A percentile compares a stretch with the other conserved stretches of the same genome.
Conservation (phyloP, 2,113 vertebrate species). For the Elaphurus davidianus region DNA sequence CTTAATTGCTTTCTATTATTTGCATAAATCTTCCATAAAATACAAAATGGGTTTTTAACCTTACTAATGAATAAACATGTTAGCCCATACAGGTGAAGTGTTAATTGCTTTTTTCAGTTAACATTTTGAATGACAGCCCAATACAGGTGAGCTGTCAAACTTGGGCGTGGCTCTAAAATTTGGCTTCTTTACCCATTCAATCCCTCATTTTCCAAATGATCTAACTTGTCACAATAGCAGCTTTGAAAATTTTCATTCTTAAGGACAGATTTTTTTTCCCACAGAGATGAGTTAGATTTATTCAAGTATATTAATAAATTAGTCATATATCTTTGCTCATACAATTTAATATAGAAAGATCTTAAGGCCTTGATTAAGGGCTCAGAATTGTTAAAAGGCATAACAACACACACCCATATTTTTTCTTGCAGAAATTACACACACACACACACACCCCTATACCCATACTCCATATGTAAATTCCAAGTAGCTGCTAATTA, state of each 20-base stretch:
- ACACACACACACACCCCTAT: background rate
- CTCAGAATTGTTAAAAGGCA: background rate
- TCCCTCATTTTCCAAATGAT: slow-evolving; percentile 57
- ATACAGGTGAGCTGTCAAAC: slow-evolving; percentile 60
- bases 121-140: slow-evolving; percentile 68
- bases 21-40: slow-evolving; percentile 68
- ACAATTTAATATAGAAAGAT: background rate
- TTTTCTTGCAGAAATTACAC: background rate
- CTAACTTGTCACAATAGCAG: slow-evolving; percentile 59
- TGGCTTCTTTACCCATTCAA: slow-evolving; percentile 53
- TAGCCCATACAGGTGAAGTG: slow-evolving; percentile 60
- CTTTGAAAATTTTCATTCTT: slow-evolving; percentile 62
- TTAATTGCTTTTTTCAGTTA: slow-evolving; percentile 69
- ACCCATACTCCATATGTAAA: background rate
- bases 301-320: slow-evolving; percentile 37
- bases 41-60: slow-evolving; percentile 64
- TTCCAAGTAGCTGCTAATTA: background rate
- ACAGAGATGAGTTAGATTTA: slow-evolving; percentile 37
- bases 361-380: background rate
- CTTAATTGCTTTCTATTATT: slow-evolving; percentile 71
- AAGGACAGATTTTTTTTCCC: slow-evolving; percentile 34
- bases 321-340: slow-evolving; percentile 16
- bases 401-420: background rate
- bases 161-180: slow-evolving; percentile 45
- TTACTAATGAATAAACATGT: slow-evolving; percentile 73